Percentiles rank a stretch among this genome's conserved stretches.
phyloP scores from a whole-genome alignment of 2,797 vertebrate species.

The Sebastes paucispinis region DNA sequence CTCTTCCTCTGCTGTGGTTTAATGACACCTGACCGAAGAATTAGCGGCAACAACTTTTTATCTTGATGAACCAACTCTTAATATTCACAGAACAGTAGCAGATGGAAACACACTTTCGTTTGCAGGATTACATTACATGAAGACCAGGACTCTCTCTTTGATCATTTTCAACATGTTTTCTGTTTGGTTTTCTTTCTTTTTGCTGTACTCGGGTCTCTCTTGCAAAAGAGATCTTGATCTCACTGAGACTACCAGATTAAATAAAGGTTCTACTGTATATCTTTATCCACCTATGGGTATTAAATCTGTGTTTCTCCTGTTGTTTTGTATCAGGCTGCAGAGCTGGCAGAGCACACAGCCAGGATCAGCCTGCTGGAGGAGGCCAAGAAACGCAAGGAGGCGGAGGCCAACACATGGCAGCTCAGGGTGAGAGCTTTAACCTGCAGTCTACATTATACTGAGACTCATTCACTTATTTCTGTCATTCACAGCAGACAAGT shows the following conservation, averaged over 20 bases:
- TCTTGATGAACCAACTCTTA: not conserved
- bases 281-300: not conserved
- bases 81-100: not conserved
- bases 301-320: not conserved
- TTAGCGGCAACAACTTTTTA: not conserved
- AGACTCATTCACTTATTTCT: not conserved
- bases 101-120: not conserved
- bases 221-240: too few species aligned
- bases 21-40: not conserved
- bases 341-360: constrained; percentile 89
- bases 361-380: constrained; percentile 91
- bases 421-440: constrained; percentile 82
- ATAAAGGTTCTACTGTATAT: not conserved
- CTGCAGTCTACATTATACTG: not conserved
- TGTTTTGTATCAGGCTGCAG: constrained; percentile 82
- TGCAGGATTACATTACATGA: not conserved
- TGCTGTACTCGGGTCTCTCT: too few species aligned
- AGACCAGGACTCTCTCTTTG: not conserved
- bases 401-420: constrained; percentile 90
- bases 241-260: not conserved
- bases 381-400: constrained; percentile 88
- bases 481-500: not conserved
- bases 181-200: too few species aligned
- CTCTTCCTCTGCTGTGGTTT: not conserved
- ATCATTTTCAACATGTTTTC: not conserved